Percentiles rank a stretch among this genome's conserved stretches.
Conservation (phyloP, 1,140 invertebrate genomes). For the Penaeus indicus region DNA sequence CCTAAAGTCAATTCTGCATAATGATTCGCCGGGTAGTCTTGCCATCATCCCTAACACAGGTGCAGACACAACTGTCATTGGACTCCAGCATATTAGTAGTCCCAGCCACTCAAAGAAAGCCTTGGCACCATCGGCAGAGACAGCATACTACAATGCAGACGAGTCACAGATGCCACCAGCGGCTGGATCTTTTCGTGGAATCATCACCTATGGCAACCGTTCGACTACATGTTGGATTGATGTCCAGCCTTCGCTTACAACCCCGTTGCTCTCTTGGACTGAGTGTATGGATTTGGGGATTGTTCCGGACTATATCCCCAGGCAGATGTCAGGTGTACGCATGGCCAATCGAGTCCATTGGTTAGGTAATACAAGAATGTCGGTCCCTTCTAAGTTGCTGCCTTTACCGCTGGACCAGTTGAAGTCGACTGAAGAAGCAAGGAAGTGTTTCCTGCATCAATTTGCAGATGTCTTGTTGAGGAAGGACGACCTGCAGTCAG, state of each 20-base stretch:
- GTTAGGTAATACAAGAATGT: neutral
- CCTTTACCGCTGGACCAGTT: neutral
- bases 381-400: neutral
- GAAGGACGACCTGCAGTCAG: neutral
- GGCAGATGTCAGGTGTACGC: too few species aligned
- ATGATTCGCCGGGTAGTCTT: neutral
- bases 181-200: neutral
- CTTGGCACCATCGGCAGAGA: neutral
- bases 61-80: neutral
- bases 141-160: neutral
- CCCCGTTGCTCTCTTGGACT: neutral
- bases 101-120: neutral
- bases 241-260: neutral
- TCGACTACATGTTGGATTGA: neutral
- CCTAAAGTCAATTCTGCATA: neutral
- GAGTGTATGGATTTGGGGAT: neutral
- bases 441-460: neutral
- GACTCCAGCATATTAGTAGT: neutral
- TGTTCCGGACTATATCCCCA: neutral
- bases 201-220: neutral
- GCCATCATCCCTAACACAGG: neutral
- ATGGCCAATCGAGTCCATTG: neutral
- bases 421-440: neutral
- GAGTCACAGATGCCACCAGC: slow-evolving; percentile 5
- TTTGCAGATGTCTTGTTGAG: neutral